Conservation (phyloP, 2,113 vertebrate genomes). For the Xerus inauris region DNA sequence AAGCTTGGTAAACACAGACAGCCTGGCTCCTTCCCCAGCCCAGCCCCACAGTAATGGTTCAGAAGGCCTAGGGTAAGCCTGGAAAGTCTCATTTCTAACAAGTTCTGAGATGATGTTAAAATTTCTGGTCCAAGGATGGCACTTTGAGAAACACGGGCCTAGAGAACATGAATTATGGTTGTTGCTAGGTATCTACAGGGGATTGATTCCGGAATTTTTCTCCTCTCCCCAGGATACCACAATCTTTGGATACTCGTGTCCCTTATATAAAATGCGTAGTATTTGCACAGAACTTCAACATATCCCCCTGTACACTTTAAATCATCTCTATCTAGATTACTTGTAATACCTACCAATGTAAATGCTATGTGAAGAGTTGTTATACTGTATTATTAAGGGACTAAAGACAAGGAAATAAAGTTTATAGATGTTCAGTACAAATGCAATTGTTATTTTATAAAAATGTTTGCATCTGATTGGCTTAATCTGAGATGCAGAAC, state of each 20-base stretch:
- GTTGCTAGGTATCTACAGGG: neutral
- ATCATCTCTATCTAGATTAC: neutral
- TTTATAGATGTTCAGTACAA: neutral
- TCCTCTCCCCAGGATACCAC: neutral
- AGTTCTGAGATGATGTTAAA: neutral
- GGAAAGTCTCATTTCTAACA: neutral
- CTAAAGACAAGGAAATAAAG: neutral
- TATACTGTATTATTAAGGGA: neutral
- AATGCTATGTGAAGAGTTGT: neutral
- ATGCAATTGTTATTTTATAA: neutral
- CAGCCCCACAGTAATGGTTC: neutral
- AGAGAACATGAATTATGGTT: neutral
- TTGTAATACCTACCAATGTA: neutral
- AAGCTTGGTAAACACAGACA: neutral
- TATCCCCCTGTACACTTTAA: neutral
- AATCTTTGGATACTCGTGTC: neutral
- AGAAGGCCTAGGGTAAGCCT: too few species aligned
- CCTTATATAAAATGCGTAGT: neutral
- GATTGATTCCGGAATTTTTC: neutral
- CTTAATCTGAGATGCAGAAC: neutral
- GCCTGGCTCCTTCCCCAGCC: accelerated
- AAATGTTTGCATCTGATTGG: neutral
- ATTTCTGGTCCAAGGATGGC: neutral
- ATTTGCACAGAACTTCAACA: neutral
- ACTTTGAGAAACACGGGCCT: neutral